Evolutionary conservation across 2,797 vertebrate species (phyloP).

Genomic region (Chelon labrosus): DNA sequence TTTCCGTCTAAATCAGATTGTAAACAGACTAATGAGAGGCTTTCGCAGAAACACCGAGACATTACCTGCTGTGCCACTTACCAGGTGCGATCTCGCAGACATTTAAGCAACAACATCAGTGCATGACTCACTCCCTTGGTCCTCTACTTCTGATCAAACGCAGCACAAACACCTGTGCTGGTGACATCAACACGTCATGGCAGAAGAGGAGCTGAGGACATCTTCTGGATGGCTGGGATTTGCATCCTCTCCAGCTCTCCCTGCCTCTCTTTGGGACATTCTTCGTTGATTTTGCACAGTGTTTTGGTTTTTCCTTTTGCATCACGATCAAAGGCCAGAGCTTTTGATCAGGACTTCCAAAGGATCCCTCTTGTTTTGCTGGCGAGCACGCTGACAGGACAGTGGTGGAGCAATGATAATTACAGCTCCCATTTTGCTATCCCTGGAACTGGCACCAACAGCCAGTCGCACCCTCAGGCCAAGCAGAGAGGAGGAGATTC

Average conservation of each 20-base stretch:
- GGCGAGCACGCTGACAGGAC: constrained; percentile 86
- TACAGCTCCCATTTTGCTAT: constrained; percentile 84
- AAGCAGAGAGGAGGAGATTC: constrained; percentile 78
- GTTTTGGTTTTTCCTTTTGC: constrained; percentile 78
- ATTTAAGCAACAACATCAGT: constrained; percentile 39
- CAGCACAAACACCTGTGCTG: constrained; percentile 63
- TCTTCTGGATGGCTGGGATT: constrained; percentile 65
- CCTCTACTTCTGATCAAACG: constrained; percentile 51
- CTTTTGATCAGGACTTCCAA: constrained; percentile 87
- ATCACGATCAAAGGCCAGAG: constrained; percentile 83
- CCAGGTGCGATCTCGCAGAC: constrained; percentile 39
- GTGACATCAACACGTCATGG: constrained; percentile 53
- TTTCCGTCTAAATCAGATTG: background rate
- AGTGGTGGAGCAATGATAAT: constrained; percentile 87
- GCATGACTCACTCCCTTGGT: constrained; percentile 43
- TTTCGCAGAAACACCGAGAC: background rate
- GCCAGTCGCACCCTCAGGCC: constrained; percentile 78
- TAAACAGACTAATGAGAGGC: background rate
- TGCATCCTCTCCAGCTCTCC: constrained; percentile 59
- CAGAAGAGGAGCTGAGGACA: constrained; percentile 51
- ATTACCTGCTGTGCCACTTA: background rate
- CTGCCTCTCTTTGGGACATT: constrained; percentile 76
- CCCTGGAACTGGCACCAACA: constrained; percentile 81
- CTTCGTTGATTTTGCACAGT: constrained; percentile 82
- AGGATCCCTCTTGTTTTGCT: constrained; percentile 83